Conservation (phyloP, 2,113 vertebrate species). For the Hiodon tergisus region DNA sequence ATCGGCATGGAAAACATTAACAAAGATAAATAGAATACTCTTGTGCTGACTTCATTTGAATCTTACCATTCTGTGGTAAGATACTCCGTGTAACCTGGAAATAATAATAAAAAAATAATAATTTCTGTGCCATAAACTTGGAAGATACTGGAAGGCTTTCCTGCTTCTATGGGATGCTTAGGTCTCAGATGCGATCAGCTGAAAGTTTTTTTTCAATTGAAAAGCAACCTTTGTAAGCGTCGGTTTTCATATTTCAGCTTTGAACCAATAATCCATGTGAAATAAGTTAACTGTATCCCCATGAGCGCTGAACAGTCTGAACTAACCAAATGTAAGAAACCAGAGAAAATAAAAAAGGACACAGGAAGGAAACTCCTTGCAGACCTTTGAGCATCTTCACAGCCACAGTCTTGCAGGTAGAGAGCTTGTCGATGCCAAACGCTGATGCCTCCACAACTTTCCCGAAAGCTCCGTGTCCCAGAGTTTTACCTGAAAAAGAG, state of each 20-base stretch:
- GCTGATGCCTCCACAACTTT: slow-evolving; percentile 91
- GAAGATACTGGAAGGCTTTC: slow-evolving; percentile 22
- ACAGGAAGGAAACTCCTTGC: too few species aligned
- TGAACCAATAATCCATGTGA: slow-evolving; percentile 5
- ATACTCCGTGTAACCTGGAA: slow-evolving; percentile 29
- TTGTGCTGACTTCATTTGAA: slow-evolving; percentile 22
- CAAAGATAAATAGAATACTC: slow-evolving; percentile 26
- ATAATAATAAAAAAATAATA: slow-evolving; percentile 2
- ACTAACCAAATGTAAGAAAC: slow-evolving; percentile 29
- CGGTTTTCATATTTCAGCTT: neutral
- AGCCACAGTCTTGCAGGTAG: slow-evolving; percentile 91
- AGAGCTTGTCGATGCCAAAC: slow-evolving; percentile 91
- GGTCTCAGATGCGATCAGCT: slow-evolving; percentile 29
- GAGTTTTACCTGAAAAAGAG: slow-evolving; percentile 77
- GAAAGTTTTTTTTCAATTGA: slow-evolving; percentile 5
- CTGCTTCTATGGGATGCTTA: slow-evolving; percentile 23
- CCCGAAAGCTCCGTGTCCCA: slow-evolving; percentile 90
- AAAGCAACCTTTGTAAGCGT: slow-evolving; percentile 19
- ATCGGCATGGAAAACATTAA: slow-evolving; percentile 24
- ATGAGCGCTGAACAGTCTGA: neutral
- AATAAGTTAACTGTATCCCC: slow-evolving; percentile 3
- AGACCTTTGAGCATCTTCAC: slow-evolving; percentile 97
- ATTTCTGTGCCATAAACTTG: neutral
- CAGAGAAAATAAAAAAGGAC: slow-evolving; percentile 22
- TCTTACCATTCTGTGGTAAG: slow-evolving; percentile 27